Evolutionary conservation across 2,888 invertebrate genomes (phyloP).

Genomic region (Tryphoninae sp.): DNA sequence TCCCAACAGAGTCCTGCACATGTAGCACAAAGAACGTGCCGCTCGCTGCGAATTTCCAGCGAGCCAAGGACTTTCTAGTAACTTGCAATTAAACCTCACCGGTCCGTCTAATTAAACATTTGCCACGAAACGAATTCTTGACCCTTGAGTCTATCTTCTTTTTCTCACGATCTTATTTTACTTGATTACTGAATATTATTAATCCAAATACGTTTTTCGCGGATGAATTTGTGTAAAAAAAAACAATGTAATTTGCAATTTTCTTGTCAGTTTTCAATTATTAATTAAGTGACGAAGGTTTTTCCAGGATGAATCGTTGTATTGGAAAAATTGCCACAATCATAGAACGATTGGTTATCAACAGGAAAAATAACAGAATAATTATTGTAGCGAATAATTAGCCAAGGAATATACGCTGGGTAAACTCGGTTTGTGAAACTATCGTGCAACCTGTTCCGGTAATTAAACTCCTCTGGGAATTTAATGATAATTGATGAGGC

Average conservation of each 20-base stretch:
- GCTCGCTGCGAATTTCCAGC: conserved; percentile 24
- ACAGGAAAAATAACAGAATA: conserved; percentile 28
- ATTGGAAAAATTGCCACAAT: neutral
- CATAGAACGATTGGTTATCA: conserved; percentile 30
- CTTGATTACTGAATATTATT: no score
- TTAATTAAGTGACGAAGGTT: neutral
- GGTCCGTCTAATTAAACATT: conserved; percentile 51
- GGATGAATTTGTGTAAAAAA: no score
- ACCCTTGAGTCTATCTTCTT: neutral
- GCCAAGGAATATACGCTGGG: conserved; percentile 26
- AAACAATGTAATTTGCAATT: no score
- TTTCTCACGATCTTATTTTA: neutral
- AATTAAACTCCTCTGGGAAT: conserved; percentile 51
- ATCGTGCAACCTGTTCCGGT: conserved; percentile 35
- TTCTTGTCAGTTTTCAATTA: neutral
- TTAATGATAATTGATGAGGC: conserved; percentile 53
- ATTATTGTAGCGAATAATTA: conserved; percentile 57
- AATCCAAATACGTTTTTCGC: no score
- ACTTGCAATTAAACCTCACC: conserved; percentile 55
- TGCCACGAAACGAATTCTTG: neutral
- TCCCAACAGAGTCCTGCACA: conserved; percentile 23
- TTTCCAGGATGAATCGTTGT: neutral
- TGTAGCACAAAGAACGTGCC: conserved; percentile 19
- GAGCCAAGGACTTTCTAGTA: conserved; percentile 40
- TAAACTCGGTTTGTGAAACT: conserved; percentile 38